phyloP scores from a whole-genome alignment of 2,797 vertebrate genomes.

The Lateolabrax maculatus region DNA sequence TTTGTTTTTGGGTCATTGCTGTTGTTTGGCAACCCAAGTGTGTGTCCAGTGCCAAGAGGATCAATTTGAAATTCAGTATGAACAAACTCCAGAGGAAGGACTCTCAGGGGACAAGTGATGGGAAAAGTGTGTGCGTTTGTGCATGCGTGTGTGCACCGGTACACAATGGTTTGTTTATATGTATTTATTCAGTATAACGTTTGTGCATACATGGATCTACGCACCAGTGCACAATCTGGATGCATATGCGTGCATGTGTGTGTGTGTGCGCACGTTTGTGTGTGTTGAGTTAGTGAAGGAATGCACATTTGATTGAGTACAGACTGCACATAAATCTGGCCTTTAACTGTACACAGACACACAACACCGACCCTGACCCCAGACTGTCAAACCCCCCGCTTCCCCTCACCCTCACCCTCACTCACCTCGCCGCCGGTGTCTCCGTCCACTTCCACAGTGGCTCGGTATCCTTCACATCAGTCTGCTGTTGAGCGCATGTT shows the following conservation, averaged over 20 bases:
- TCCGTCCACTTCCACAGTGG: conserved; percentile 57
- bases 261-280: conserved; percentile 63
- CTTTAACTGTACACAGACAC: conserved; percentile 87
- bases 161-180: conserved; percentile 57
- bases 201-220: conserved; percentile 37
- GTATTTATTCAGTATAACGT: conserved; percentile 56
- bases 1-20: conserved; percentile 73
- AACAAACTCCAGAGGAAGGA: conserved; percentile 62
- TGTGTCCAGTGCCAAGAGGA: conserved; percentile 75
- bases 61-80: conserved; percentile 76
- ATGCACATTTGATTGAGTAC: conserved; percentile 89
- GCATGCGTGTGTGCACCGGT: conserved; percentile 1
- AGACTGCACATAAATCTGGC: conserved; percentile 88
- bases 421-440: conserved; percentile 33
- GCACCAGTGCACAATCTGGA: conserved; percentile 52
- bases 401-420: conserved; percentile 5
- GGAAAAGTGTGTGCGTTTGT: conserved; percentile 42
- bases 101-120: conserved; percentile 61
- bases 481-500: conserved; percentile 10
- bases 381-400: conserved; percentile 46
- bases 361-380: conserved; percentile 82
- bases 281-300: conserved; percentile 87
- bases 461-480: conserved; percentile 30
- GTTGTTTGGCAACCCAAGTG: conserved; percentile 69
- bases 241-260: conserved; percentile 32